These are phyloP conservation scores for Willowsia nigromaculata DNA, from an alignment of 2,888 invertebrate genomes.

Conservation along the genomic window DNA sequence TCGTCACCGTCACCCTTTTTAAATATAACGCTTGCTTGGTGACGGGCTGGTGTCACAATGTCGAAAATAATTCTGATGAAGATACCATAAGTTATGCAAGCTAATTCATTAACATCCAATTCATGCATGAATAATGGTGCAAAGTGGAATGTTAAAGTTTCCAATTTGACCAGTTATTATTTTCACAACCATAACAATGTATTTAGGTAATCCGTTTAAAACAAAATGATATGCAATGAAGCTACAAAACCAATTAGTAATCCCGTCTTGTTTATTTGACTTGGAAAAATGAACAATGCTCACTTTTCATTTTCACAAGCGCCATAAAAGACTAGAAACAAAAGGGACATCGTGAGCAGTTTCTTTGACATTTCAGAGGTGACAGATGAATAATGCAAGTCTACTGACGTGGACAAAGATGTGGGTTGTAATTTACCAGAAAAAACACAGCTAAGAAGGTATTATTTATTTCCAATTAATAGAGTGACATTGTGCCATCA, in stretches of 20 bases:
- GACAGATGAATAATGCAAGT: constrained; percentile 1
- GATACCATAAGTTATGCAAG: neutral
- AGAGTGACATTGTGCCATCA: neutral
- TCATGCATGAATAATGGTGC: neutral
- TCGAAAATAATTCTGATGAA: neutral
- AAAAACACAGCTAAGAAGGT: neutral
- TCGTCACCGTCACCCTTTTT: neutral
- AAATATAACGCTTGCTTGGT: neutral
- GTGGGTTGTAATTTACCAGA: neutral
- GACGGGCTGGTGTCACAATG: neutral
- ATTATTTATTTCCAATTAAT: neutral
- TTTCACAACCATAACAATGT: neutral
- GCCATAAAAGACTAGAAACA: neutral
- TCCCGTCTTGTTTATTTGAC: neutral
- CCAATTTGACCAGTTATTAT: no score
- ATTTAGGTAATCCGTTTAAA: constrained; percentile 21
- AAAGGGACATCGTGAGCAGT: neutral
- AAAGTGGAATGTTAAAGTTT: no score
- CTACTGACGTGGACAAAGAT: neutral
- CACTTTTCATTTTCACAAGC: constrained; percentile 7
- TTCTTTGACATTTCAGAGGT: neutral
- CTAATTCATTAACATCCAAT: neutral
- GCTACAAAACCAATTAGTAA: neutral
- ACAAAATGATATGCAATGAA: neutral
- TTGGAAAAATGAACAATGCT: neutral